Conservation (phyloP, 2,113 vertebrate genomes). For the Daphoenositta chrysoptera region DNA sequence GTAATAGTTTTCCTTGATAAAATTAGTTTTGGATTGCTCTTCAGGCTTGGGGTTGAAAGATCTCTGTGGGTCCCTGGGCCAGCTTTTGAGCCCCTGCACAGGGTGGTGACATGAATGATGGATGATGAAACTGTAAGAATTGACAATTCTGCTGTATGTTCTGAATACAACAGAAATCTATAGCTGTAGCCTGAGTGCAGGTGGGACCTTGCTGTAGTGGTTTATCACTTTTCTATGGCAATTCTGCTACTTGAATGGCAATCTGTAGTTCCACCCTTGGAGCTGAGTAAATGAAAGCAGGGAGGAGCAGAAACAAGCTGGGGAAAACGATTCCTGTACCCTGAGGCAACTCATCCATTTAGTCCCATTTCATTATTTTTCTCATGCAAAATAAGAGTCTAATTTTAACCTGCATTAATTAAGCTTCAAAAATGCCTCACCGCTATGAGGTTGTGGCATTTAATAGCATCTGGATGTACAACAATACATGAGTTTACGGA, state of each 20-base stretch:
- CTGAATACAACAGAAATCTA: neutral
- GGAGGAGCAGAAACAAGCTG: neutral
- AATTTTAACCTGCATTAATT: neutral
- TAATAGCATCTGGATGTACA: neutral
- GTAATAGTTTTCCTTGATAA: neutral
- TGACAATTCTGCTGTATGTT: neutral
- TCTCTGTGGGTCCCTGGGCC: neutral
- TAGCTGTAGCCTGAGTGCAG: neutral
- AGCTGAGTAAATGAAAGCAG: neutral
- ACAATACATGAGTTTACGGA: neutral
- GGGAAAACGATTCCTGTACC: neutral
- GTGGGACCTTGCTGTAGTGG: rapidly evolving
- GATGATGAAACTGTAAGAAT: neutral
- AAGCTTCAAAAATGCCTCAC: neutral
- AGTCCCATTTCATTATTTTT: neutral
- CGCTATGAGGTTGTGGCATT: rapidly evolving
- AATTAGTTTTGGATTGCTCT: neutral
- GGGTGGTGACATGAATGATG: neutral
- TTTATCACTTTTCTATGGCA: neutral
- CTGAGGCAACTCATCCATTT: neutral
- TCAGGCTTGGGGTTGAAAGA: neutral
- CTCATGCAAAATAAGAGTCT: neutral
- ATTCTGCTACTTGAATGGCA: neutral
- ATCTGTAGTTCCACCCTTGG: neutral
- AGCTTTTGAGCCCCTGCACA: neutral